Conservation (phyloP, 2,797 vertebrate genomes). For the Sylvilagus floridanus region DNA sequence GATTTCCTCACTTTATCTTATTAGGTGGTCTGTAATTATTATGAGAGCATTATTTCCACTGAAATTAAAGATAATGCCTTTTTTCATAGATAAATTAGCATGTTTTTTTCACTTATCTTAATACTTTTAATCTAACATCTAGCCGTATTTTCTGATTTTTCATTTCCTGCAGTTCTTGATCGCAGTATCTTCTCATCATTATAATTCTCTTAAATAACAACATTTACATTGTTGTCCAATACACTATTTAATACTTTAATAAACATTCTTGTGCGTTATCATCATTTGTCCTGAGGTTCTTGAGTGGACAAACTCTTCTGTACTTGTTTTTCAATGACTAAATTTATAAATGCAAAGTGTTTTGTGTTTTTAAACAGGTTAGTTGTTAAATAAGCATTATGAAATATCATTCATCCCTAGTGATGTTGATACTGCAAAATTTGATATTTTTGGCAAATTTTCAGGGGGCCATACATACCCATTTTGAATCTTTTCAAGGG, state of each 20-base stretch:
- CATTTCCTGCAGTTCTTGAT: neutral
- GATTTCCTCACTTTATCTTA: neutral
- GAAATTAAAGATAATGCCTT: neutral
- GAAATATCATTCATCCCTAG: neutral
- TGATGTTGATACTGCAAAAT: neutral
- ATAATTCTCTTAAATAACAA: neutral
- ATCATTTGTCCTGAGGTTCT: neutral
- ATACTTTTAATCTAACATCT: neutral
- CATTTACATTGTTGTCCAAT: neutral
- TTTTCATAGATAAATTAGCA: neutral
- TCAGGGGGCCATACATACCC: neutral
- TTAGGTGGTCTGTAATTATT: neutral
- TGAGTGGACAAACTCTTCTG: neutral
- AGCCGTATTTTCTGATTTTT: neutral
- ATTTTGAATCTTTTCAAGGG: neutral
- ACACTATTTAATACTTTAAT: neutral
- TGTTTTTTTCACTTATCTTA: neutral
- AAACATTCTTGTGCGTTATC: neutral
- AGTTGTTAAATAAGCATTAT: neutral
- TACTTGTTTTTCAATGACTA: neutral
- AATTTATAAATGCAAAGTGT: neutral
- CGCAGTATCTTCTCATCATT: neutral
- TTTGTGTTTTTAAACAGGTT: neutral
- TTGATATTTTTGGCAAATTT: neutral
- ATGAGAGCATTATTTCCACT: neutral